Base-by-base conservation (phyloP, 2,113 vertebrate genomes). In the Bubo scandiacus region DNA sequence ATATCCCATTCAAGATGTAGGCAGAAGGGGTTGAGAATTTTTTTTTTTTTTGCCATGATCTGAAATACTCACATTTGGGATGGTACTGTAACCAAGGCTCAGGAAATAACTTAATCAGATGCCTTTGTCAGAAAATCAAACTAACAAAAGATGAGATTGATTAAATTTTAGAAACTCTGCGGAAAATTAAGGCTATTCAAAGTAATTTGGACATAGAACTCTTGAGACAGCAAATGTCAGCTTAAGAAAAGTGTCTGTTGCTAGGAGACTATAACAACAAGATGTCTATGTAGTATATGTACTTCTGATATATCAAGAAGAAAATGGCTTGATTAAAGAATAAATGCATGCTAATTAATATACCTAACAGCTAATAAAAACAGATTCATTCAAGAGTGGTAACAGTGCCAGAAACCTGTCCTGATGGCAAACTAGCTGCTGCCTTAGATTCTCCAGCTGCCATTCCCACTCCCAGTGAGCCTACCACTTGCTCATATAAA, bases 111-210 rank as follows among this genome's bases (percentile, higher is more conserved):
- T 81, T 90, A 93, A 96, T 96, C 92, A 94, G 26, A 86, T 75
- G 55, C 21, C 49, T 92, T 88, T 96, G 82, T 93, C 52, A 93
- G 36, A 81, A 96, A 92, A 93, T 95, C 91, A 92, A 88, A 68
- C 75, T 29, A 77, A 92, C 86, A 94, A 93, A 93, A 92, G 94
- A 66, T 51, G 11, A 86, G 38, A 88, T n/a, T 92, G 93, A 96
- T 96, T 97, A 92, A 80, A 93, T 94, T 94, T 94, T 70, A 95
- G 72, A 94, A 88, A 73, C 34, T 78, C 58, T 34, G 43, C 51
- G 40, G 82, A 86, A 95, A 96, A 94, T 93, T 90, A 95, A 88
- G 87, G 62, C 84, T 91, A 92, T 96, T 97, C 73, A 95, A 90
- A 91, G 49, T 75, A 95, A 96, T 93, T 93, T 88, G 82, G 79